A percentile compares a stretch with the other conserved stretches of the same genome.
Conservation (phyloP, 2,113 vertebrate species). For the Cinclus cinclus region DNA sequence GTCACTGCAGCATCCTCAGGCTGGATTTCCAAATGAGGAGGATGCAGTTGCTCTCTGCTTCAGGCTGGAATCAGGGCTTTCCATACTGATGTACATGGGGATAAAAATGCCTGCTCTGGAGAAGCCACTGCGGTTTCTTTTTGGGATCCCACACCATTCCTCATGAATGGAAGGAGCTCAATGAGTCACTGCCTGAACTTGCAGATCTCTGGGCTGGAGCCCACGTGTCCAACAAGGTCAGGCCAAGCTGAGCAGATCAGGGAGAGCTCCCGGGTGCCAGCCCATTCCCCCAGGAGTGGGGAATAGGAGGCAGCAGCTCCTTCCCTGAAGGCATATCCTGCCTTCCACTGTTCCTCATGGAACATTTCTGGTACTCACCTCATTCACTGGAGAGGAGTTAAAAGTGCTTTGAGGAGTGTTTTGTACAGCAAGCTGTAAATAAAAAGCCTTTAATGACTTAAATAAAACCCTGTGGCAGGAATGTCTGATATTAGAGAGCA, state of each 20-base stretch:
- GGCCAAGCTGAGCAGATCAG: neutral
- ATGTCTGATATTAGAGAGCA: neutral
- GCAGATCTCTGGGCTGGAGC: neutral
- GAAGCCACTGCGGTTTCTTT: neutral
- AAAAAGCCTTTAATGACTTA: constrained; percentile 19
- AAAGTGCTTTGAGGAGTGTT: neutral
- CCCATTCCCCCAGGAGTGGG: neutral
- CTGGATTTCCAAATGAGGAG: neutral
- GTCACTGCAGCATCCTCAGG: neutral
- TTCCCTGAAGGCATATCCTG: neutral
- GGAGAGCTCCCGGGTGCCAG: neutral
- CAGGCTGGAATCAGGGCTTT: neutral
- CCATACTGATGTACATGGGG: accelerated
- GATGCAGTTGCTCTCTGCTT: neutral
- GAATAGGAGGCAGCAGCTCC: neutral
- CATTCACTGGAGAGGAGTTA: neutral
- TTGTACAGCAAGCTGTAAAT: neutral
- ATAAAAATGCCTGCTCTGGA: neutral
- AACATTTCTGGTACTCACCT: neutral
- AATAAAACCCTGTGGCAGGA: neutral
- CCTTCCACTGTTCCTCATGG: accelerated
- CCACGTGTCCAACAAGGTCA: neutral
- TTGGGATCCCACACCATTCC: neutral
- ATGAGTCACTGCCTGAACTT: neutral
- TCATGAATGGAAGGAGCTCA: neutral